Evolutionary conservation across 2,797 vertebrate species (phyloP).

Genomic region (Sphenodon punctatus): DNA sequence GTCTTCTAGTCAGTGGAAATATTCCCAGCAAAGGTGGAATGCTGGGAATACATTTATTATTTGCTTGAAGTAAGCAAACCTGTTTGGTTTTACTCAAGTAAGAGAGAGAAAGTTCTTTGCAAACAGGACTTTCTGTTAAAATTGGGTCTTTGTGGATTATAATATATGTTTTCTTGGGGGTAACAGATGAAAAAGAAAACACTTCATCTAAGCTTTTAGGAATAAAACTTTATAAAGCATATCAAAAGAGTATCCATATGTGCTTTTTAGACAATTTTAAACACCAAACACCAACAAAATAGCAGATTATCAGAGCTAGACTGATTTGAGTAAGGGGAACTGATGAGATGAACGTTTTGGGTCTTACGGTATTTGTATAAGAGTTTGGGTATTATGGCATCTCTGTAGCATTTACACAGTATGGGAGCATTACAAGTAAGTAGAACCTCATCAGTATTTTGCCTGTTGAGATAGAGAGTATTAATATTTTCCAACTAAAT

Average conservation of each 20-base stretch:
- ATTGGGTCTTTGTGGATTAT: not conserved
- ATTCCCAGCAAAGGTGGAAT: not conserved
- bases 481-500: slow-evolving; percentile 42
- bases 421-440: slow-evolving; percentile 6
- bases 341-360: not conserved
- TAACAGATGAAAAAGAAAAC: slow-evolving; percentile 14
- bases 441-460: not conserved
- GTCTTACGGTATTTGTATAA: not conserved
- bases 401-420: slow-evolving; percentile 18
- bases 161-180: not conserved
- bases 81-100: not conserved
- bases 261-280: not conserved
- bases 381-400: not conserved
- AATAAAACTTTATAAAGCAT: not conserved
- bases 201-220: not conserved
- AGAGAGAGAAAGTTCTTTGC: not conserved
- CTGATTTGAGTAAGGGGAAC: not conserved
- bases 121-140: slow-evolving; percentile 18
- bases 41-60: not conserved
- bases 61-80: not conserved
- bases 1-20: not conserved
- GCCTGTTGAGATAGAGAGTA: slow-evolving; percentile 16
- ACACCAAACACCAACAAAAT: not conserved
- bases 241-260: not conserved
- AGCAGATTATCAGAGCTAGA: not conserved